Evolutionary conservation across 92 coral and sea anemone genomes (phyloP).

Genomic region (Palythoa caribaeorum): DNA sequence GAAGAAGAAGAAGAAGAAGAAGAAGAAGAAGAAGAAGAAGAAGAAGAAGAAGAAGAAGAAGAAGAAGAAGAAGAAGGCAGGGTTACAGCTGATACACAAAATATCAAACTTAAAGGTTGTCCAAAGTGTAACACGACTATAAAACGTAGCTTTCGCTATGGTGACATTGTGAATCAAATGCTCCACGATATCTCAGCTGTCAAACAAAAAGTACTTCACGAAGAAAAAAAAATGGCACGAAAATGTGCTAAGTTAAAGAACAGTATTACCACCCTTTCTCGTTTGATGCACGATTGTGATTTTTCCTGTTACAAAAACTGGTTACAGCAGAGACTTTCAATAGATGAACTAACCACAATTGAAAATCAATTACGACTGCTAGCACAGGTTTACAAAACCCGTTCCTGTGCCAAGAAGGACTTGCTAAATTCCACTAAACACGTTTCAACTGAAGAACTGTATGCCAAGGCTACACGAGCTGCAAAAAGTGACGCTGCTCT

Average conservation of each 20-base stretch:
- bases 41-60: too few relatives aligned
- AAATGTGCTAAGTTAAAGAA: constrained; percentile 1
- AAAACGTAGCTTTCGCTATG: constrained; percentile 83
- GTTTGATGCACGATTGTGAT: constrained; percentile 14
- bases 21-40: too few relatives aligned
- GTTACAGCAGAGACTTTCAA: constrained; percentile 63
- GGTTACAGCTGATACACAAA: not conserved
- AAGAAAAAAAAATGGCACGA: constrained; percentile 53
- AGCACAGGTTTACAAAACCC: constrained; percentile 69
- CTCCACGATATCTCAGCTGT: constrained; percentile 77
- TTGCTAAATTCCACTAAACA: constrained; percentile 15
- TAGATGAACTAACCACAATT: constrained; percentile 73
- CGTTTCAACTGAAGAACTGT: not conserved
- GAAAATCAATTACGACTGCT: constrained; percentile 70
- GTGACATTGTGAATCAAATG: constrained; percentile 75
- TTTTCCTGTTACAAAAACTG: constrained; percentile 23
- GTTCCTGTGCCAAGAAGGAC: constrained; percentile 49
- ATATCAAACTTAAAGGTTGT: constrained; percentile 76
- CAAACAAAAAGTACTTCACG: constrained; percentile 61
- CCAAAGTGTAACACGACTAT: constrained; percentile 90
- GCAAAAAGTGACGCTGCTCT: not conserved
- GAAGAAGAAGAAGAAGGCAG: too few relatives aligned
- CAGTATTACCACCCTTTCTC: constrained; percentile 36
- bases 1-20: too few relatives aligned
- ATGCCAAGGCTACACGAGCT: not conserved